phyloP scores from a whole-genome alignment of 1,140 invertebrate species.

The Caenorhabditis inopinata region DNA sequence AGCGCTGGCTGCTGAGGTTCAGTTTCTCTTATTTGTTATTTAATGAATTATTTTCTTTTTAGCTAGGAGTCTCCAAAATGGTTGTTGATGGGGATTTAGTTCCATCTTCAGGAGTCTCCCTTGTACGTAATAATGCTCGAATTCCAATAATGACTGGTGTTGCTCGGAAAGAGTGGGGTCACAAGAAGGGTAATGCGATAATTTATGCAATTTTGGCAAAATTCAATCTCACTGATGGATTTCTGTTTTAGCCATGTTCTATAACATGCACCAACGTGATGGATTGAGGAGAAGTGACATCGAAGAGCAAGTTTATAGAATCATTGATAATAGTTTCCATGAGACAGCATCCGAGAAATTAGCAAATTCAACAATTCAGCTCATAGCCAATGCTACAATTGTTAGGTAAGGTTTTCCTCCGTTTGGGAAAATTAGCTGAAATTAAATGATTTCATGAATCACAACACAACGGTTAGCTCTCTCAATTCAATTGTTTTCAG shows the following conservation, averaged over 20 bases:
- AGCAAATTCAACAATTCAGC: constrained; percentile 57
- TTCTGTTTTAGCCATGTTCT: constrained; percentile 55
- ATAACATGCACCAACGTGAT: constrained; percentile 46
- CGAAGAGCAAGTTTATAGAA: constrained; percentile 36
- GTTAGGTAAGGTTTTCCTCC: no score
- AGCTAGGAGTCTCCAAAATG: constrained; percentile 66
- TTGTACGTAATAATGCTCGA: constrained; percentile 55
- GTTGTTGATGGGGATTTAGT: constrained; percentile 63
- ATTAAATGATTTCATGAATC: no score
- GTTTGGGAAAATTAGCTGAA: no score
- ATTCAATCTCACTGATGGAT: not conserved
- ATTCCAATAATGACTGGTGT: constrained; percentile 64
- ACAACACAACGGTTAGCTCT: no score
- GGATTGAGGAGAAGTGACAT: constrained; percentile 5
- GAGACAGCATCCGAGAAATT: constrained; percentile 52
- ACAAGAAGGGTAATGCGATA: constrained; percentile 61
- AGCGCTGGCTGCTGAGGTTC: constrained; percentile 60
- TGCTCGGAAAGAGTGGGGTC: constrained; percentile 61
- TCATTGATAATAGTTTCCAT: constrained; percentile 43
- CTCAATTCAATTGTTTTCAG: constrained; percentile 17
- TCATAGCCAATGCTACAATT: constrained; percentile 62
- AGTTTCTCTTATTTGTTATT: not conserved
- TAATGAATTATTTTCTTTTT: not conserved
- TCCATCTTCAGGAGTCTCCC: constrained; percentile 50
- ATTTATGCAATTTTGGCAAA: not conserved